Conservation (phyloP, 1,140 invertebrate genomes). For the Teleopsis dalmanni region DNA sequence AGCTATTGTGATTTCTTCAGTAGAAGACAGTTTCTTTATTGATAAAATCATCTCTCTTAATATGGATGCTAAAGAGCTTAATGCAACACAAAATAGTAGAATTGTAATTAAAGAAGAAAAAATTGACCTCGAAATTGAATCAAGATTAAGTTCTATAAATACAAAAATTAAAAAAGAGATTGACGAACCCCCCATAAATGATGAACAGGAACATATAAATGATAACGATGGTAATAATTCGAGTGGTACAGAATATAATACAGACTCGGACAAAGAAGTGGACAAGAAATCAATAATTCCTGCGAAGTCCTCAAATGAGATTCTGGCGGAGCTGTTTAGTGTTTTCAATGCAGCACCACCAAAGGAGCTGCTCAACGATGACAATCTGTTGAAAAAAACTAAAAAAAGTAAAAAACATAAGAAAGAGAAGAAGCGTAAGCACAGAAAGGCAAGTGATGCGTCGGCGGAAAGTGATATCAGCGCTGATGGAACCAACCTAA, state of each 20-base stretch:
- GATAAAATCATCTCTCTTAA: too few relatives aligned
- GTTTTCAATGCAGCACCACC: conserved; percentile 53
- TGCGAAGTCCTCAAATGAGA: conserved; percentile 66
- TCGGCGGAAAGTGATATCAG: conserved; percentile 47
- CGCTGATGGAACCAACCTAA: conserved; percentile 29
- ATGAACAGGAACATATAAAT: conserved; percentile 1
- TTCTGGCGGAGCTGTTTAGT: conserved; percentile 68
- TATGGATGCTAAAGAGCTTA: too few relatives aligned
- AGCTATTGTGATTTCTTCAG: too few relatives aligned
- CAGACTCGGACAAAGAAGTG: conserved; percentile 5
- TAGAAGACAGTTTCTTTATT: too few relatives aligned
- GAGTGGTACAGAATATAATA: neutral
- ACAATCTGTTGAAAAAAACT: conserved; percentile 38
- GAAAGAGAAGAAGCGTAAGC: conserved; percentile 47
- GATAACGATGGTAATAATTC: neutral
- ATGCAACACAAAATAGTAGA: too few relatives aligned
- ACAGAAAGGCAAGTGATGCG: conserved; percentile 51
- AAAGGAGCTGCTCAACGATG: conserved; percentile 39
- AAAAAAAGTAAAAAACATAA: conserved; percentile 50
- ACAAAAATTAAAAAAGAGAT: too few relatives aligned
- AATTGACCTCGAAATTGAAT: conserved; percentile 14
- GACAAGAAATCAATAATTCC: conserved; percentile 45
- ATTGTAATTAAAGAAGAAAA: conserved; percentile 15
- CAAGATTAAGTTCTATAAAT: conserved; percentile 3
- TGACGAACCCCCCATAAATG: neutral